These are phyloP conservation scores for Aphidius ervi DNA, from an alignment of 1,140 invertebrate genomes.

Conservation along the genomic window DNA sequence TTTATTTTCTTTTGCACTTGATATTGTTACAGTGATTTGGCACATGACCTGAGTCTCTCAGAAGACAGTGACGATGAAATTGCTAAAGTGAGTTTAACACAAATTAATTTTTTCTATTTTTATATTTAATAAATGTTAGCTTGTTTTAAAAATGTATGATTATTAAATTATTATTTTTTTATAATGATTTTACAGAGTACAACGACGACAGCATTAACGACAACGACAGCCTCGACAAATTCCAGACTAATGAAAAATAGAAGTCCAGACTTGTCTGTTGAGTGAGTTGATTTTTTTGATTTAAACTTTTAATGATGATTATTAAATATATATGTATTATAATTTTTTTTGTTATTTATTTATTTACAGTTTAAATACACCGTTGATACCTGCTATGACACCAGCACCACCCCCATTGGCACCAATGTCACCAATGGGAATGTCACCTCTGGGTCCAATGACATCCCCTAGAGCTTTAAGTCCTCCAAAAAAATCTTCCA, in stretches of 20 bases:
- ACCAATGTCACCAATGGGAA: slow-evolving; percentile 41
- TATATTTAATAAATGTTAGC: slow-evolving; percentile 2
- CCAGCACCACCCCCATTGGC: slow-evolving; percentile 34
- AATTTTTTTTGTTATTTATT: background rate
- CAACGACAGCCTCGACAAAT: too few relatives aligned
- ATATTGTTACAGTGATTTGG: slow-evolving; percentile 52
- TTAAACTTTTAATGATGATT: background rate
- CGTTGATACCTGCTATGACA: slow-evolving; percentile 38
- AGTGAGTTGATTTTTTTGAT: slow-evolving; percentile 36
- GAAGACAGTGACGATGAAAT: slow-evolving; percentile 59
- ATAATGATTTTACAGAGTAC: slow-evolving; percentile 23
- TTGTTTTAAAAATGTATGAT: background rate
- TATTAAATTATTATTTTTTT: slow-evolving; percentile 15
- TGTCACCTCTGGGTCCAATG: slow-evolving; percentile 37
- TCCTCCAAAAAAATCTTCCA: slow-evolving; percentile 30
- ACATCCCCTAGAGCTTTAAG: slow-evolving; percentile 33
- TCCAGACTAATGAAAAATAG: slow-evolving; percentile 34
- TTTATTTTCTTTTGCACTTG: slow-evolving; percentile 16
- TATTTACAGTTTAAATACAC: slow-evolving; percentile 28
- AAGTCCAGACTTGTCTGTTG: slow-evolving; percentile 37
- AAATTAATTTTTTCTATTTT: slow-evolving; percentile 10
- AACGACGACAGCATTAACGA: background rate
- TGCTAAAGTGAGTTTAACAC: slow-evolving; percentile 30
- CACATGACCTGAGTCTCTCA: slow-evolving; percentile 58
- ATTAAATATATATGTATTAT: background rate